These are phyloP conservation scores for Cygnus olor DNA, from an alignment of 2,797 vertebrate species.

Conservation along the genomic window DNA sequence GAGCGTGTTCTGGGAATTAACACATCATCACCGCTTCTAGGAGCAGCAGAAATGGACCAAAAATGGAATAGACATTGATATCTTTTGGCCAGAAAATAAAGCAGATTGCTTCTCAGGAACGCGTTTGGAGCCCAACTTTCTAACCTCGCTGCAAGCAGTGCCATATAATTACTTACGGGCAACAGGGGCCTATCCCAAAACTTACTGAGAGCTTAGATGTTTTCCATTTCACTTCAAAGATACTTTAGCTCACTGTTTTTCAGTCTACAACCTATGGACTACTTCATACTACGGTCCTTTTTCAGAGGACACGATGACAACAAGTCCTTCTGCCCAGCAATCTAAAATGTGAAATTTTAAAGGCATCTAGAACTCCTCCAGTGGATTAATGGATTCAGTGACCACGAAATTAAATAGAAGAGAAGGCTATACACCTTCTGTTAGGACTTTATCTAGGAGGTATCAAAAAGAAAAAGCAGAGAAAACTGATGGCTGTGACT, in stretches of 20 bases:
- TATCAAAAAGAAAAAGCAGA: background rate
- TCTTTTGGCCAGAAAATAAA: conserved; percentile 52
- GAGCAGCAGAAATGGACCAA: conserved; percentile 27
- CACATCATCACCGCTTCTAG: conserved; percentile 7
- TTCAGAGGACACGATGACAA: background rate
- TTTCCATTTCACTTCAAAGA: background rate
- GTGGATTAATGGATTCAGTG: background rate
- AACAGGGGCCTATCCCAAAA: background rate
- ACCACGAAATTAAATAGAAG: background rate
- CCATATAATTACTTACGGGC: conserved; percentile 4
- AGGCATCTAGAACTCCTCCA: background rate
- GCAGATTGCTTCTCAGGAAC: conserved; percentile 43
- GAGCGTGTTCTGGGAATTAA: background rate
- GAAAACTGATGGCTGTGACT: background rate
- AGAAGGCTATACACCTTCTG: background rate
- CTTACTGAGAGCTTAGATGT: background rate
- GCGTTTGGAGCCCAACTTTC: background rate
- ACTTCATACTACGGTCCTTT: background rate
- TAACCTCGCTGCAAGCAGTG: background rate
- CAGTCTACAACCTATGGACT: background rate
- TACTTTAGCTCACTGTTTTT: background rate
- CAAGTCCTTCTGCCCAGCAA: background rate
- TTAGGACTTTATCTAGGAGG: background rate
- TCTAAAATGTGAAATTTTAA: background rate
- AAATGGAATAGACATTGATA: conserved; percentile 8